Conservation (phyloP, 2,113 vertebrate genomes). For the Phalacrocorax carbo region DNA sequence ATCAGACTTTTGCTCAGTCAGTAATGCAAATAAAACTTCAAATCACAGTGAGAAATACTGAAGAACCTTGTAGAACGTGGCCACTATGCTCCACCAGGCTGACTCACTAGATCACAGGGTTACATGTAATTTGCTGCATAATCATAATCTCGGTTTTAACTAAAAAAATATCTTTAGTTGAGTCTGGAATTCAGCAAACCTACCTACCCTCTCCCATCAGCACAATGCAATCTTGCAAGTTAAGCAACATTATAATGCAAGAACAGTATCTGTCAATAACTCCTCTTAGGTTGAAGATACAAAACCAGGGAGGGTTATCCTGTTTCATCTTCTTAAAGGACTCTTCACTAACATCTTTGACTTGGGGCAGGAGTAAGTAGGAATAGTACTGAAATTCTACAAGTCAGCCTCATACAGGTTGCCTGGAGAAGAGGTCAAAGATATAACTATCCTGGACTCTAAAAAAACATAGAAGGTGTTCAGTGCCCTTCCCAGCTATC, state of each 20-base stretch:
- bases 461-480: not conserved
- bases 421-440: not conserved
- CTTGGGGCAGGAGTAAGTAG: not conserved
- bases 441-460: not conserved
- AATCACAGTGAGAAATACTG: not conserved
- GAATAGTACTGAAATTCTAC: not conserved
- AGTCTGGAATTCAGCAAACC: not conserved
- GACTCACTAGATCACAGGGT: not conserved
- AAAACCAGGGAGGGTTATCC: not conserved
- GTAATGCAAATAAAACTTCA: conserved; percentile 28
- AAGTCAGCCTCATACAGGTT: not conserved
- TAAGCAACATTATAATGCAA: not conserved
- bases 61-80: not conserved
- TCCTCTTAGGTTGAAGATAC: not conserved
- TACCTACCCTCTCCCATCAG: not conserved
- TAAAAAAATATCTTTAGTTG: not conserved
- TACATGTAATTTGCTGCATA: not conserved
- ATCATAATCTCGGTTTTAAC: not conserved
- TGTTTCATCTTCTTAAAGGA: not conserved
- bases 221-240: not conserved
- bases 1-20: conserved; percentile 20
- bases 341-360: not conserved
- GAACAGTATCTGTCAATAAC: not conserved
- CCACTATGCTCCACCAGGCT: not conserved
- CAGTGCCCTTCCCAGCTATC: not conserved